Evolutionary conservation across 1,140 invertebrate species (phyloP).

Genomic region (Tachypleus tridentatus): DNA sequence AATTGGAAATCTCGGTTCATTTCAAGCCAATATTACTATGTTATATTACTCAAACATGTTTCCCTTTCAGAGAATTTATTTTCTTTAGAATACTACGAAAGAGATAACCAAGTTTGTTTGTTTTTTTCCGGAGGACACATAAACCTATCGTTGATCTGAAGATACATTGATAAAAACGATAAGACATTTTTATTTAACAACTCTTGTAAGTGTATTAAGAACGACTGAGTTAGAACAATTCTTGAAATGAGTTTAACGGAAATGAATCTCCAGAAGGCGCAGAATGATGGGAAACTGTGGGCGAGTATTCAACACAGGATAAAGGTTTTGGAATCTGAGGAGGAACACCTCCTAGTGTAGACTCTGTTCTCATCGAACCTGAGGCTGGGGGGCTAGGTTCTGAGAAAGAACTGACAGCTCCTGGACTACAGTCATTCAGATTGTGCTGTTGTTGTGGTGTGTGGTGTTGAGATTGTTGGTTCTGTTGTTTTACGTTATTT

Average conservation of each 20-base stretch:
- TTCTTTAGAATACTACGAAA: no score
- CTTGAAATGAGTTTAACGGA: constrained; percentile 21
- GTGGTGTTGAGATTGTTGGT: constrained; percentile 28
- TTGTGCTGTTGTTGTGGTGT: no score
- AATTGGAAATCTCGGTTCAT: no score
- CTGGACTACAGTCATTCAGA: constrained; percentile 9
- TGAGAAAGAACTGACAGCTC: constrained; percentile 21
- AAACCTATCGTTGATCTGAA: no score
- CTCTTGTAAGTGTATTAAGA: no score
- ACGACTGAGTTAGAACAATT: constrained; percentile 13
- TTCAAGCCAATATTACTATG: no score
- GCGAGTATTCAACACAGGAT: constrained; percentile 8
- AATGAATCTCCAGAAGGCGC: constrained; percentile 1
- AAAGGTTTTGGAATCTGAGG: not conserved
- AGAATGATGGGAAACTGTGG: constrained; percentile 12
- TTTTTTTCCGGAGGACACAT: no score
- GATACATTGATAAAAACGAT: no score
- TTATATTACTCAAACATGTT: no score
- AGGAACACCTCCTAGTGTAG: not conserved
- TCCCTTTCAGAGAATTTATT: no score
- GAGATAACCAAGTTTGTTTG: no score
- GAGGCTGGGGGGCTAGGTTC: constrained; percentile 21
- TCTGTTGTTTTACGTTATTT: constrained; percentile 75
- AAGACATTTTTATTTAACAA: no score
- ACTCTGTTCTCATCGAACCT: constrained; percentile 7